A percentile compares a stretch with the other conserved stretches of the same genome.
These are phyloP conservation scores for Epinephelus awoara DNA, from an alignment of 2,797 vertebrate genomes.

Conservation along the genomic window DNA sequence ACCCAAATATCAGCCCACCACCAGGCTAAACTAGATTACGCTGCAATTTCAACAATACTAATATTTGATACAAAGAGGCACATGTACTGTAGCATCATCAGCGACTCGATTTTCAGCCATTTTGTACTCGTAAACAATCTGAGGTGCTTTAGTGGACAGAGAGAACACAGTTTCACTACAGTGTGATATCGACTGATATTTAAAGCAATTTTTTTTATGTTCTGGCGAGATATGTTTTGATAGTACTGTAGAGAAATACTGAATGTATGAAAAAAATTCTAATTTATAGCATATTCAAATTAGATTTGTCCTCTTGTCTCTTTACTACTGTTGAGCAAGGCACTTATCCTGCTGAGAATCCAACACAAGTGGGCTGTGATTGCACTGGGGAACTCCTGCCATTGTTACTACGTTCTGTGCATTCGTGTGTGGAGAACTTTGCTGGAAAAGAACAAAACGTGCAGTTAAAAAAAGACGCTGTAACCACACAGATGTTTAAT, in stretches of 20 bases:
- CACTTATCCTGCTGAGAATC: conserved; percentile 2
- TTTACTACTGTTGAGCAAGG: neutral
- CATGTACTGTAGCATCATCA: conserved; percentile 47
- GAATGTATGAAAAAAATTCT: conserved; percentile 19
- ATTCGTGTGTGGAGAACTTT: conserved; percentile 52
- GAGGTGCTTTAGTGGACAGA: conserved; percentile 33
- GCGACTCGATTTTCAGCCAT: conserved; percentile 62
- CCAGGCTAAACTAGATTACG: conserved; percentile 69
- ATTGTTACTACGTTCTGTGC: conserved; percentile 38
- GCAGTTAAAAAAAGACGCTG: conserved; percentile 22
- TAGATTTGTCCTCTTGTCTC: neutral
- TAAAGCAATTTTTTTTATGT: conserved; percentile 16
- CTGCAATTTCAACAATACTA: conserved; percentile 66
- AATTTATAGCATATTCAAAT: conserved; percentile 5
- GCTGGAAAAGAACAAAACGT: conserved; percentile 62
- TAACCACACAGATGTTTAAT: conserved; percentile 83
- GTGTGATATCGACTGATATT: conserved; percentile 14
- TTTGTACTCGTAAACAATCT: conserved; percentile 56
- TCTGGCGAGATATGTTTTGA: neutral
- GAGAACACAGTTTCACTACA: conserved; percentile 2
- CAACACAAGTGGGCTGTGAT: neutral
- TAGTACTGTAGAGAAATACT: neutral
- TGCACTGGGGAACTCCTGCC: conserved; percentile 31
- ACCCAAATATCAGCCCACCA: conserved; percentile 74
- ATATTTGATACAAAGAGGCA: conserved; percentile 71